Evolutionary conservation across 2,797 vertebrate genomes (phyloP).

Genomic region (Sebastes minor): DNA sequence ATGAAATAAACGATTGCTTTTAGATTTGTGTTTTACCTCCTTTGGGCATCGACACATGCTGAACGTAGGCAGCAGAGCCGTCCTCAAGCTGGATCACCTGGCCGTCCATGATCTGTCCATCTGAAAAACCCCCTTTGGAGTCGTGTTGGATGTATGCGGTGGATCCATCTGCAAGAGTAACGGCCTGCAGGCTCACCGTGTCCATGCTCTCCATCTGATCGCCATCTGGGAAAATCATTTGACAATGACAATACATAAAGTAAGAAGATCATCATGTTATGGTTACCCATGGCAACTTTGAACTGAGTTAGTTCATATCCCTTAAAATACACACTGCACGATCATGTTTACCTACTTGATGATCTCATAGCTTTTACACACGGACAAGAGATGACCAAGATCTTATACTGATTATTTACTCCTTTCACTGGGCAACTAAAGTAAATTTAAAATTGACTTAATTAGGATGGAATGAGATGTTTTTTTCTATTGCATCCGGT

Average conservation of each 20-base stretch:
- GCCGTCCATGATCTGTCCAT: conserved; percentile 96
- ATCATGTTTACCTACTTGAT: not conserved
- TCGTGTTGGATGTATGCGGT: conserved; percentile 98
- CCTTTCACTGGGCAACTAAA: not conserved
- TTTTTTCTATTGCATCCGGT: not conserved
- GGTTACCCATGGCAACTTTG: not conserved
- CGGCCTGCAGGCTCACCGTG: conserved; percentile 97
- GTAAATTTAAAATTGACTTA: not conserved
- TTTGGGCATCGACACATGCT: conserved; percentile 95
- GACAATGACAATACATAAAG: not conserved
- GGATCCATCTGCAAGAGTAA: conserved; percentile 96
- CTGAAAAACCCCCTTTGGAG: conserved; percentile 87
- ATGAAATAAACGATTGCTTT: not conserved
- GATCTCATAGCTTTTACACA: not conserved
- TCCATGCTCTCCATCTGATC: conserved; percentile 97
- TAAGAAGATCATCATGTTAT: not conserved
- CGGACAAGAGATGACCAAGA: not conserved
- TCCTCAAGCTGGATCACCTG: conserved; percentile 98
- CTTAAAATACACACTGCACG: not conserved
- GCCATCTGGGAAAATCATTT: conserved; percentile 81
- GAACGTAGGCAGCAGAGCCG: conserved; percentile 96
- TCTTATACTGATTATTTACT: not conserved
- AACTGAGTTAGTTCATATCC: too few species aligned
- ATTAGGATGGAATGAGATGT: not conserved
- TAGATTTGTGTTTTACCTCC: conserved; percentile 78